phyloP scores from a whole-genome alignment of 2,113 vertebrate genomes.

The Suricata suricatta region DNA sequence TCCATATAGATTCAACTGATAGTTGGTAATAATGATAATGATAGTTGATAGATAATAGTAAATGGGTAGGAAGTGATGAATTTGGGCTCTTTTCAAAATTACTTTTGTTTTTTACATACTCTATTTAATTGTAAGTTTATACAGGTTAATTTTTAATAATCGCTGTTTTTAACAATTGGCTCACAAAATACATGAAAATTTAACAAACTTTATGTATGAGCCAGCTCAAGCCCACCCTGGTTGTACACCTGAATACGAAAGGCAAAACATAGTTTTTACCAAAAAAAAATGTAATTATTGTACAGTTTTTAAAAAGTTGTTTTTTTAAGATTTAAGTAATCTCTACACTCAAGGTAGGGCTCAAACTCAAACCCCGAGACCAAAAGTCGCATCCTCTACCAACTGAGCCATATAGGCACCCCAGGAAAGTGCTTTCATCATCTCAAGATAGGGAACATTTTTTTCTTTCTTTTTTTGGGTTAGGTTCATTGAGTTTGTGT shows the following conservation, averaged over 20 bases:
- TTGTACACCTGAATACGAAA: neutral
- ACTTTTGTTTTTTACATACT: neutral
- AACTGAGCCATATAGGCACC: neutral
- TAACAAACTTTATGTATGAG: neutral
- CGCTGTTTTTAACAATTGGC: neutral
- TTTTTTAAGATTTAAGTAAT: neutral
- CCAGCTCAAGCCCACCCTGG: neutral
- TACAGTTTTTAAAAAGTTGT: neutral
- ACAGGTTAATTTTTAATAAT: neutral
- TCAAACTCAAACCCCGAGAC: neutral
- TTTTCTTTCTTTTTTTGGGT: neutral
- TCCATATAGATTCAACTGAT: neutral
- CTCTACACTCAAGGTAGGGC: neutral
- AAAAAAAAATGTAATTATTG: neutral
- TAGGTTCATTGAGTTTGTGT: neutral
- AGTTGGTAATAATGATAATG: neutral
- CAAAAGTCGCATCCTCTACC: neutral
- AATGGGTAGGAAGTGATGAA: neutral
- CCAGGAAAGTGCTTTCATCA: neutral
- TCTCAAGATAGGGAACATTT: neutral
- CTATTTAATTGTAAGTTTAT: neutral
- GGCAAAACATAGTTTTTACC: neutral
- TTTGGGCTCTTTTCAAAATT: neutral
- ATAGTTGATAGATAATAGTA: neutral
- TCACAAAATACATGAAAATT: neutral